Evolutionary conservation across 2,888 invertebrate species (phyloP).

Genomic region (Incurvaria masculella): DNA sequence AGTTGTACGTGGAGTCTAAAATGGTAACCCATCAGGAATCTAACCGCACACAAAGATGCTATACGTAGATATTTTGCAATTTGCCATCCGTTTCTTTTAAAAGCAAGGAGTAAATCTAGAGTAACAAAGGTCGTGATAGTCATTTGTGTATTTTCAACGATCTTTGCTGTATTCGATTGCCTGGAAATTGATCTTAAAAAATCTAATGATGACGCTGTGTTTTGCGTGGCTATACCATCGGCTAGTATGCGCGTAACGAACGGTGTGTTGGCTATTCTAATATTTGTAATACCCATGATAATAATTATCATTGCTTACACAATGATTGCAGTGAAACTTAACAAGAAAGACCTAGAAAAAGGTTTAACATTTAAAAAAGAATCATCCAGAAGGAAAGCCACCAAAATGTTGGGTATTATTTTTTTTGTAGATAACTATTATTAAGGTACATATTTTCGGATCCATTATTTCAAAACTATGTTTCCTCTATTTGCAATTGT

Average conservation of each 20-base stretch:
- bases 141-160: conserved; percentile 20
- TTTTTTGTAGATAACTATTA: too few relatives aligned
- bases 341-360: background rate
- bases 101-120: conserved; percentile 24
- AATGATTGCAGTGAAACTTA: background rate
- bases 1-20: too few relatives aligned
- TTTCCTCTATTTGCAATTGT: background rate
- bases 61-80: conserved; percentile 33
- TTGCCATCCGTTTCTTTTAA: conserved; percentile 27
- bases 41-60: too few relatives aligned
- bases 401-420: background rate
- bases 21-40: too few relatives aligned
- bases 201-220: background rate
- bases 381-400: background rate
- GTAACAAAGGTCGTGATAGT: conserved; percentile 27
- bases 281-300: background rate
- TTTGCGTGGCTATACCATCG: background rate
- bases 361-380: background rate
- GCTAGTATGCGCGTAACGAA: background rate
- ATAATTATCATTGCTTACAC: background rate
- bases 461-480: background rate
- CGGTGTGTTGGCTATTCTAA: background rate
- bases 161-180: background rate
- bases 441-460: too few relatives aligned
- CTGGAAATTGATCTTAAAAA: background rate